Conservation (phyloP, 1,140 invertebrate species). For the Lepidurus couesii region DNA sequence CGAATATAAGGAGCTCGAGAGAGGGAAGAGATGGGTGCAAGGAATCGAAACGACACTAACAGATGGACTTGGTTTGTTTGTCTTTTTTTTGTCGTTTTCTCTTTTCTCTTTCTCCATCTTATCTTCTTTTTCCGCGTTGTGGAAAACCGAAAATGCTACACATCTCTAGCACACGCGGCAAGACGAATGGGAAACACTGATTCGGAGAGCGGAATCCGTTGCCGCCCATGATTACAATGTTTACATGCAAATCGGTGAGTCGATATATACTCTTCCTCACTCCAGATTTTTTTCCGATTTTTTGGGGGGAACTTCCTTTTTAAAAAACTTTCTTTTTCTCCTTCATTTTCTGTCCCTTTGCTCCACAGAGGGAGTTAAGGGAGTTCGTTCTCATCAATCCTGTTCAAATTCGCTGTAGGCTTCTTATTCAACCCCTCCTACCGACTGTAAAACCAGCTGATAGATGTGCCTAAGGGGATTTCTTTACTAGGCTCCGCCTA, state of each 20-base stretch:
- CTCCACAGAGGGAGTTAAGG: too few relatives aligned
- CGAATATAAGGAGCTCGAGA: neutral
- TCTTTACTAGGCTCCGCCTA: too few relatives aligned
- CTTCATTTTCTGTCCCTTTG: too few relatives aligned
- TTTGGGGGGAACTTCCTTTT: too few relatives aligned
- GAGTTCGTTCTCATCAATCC: too few relatives aligned
- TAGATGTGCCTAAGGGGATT: too few relatives aligned
- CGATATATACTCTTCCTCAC: neutral
- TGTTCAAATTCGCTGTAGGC: too few relatives aligned
- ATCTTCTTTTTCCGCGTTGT: too few relatives aligned
- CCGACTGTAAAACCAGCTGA: too few relatives aligned
- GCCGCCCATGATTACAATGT: constrained; percentile 17
- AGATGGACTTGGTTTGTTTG: neutral
- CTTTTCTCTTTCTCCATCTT: neutral
- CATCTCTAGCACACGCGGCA: constrained; percentile 16
- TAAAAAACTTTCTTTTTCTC: too few relatives aligned
- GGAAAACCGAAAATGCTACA: neutral
- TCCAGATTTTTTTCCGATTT: too few relatives aligned
- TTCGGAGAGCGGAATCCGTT: constrained; percentile 18
- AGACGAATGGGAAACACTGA: constrained; percentile 18
- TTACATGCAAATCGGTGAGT: constrained; percentile 17
- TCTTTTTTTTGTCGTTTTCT: neutral
- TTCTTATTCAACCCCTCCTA: too few relatives aligned
- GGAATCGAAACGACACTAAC: constrained; percentile 13
- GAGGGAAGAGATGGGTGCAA: neutral